Evolutionary conservation across 1,140 invertebrate species (phyloP).

Genomic region (Apis mellifera): DNA sequence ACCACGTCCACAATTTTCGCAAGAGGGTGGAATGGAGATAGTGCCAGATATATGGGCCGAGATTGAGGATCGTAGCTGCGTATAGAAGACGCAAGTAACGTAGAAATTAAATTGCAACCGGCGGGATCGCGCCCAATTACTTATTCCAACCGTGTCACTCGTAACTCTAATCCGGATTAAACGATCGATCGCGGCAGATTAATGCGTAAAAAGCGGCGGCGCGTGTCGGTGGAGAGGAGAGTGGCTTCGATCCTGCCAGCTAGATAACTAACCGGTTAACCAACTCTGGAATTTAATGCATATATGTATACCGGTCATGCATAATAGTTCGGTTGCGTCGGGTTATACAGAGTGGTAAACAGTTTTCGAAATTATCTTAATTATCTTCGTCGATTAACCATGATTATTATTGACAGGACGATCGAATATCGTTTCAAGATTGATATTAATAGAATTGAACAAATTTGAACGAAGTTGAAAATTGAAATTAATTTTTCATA

Average conservation of each 20-base stretch:
- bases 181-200: slow-evolving; percentile 67
- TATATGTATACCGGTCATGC: not conserved
- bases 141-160: slow-evolving; percentile 66
- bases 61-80: slow-evolving; percentile 9
- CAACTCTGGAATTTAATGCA: slow-evolving; percentile 7
- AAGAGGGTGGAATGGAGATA: not conserved
- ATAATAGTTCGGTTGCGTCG: not conserved
- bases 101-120: slow-evolving; percentile 66
- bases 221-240: slow-evolving; percentile 30
- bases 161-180: slow-evolving; percentile 70
- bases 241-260: not conserved
- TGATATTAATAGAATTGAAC: too few relatives aligned
- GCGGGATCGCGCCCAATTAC: slow-evolving; percentile 58
- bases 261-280: slow-evolving; percentile 35
- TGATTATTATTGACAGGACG: too few relatives aligned
- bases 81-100: slow-evolving; percentile 54
- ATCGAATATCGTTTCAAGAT: too few relatives aligned
- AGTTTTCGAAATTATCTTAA: too few relatives aligned
- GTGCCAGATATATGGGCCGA: not conserved
- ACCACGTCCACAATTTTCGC: not conserved
- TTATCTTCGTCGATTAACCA: too few relatives aligned
- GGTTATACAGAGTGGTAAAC: too few relatives aligned
- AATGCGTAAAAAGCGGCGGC: slow-evolving; percentile 63
- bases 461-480: too few relatives aligned
- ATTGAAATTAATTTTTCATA: too few relatives aligned